Base-by-base conservation (phyloP, 30 jellyfish, hydroid and myxozoan species). In the Pseudorhiza aurosa region DNA sequence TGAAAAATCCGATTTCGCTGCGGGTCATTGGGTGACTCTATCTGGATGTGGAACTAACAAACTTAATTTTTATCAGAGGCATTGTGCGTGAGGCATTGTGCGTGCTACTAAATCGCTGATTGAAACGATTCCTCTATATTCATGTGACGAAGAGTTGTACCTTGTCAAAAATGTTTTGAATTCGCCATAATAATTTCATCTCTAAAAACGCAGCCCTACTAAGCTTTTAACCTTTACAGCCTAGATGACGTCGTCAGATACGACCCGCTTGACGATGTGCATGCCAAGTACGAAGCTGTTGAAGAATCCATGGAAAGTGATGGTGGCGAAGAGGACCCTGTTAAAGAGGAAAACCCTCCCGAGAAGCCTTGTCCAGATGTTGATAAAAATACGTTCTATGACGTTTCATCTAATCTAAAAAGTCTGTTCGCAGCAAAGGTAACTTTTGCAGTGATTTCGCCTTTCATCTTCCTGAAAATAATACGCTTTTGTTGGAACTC, bases 261-360 rank as follows among this genome's bases (percentile, higher is more conserved):
- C 59, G 97, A 90, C 35, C 97, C 97, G 4, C 53, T 73, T 1
- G 58, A 68, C 8, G 85, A 27, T 14, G 83, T 68, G 35, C 95
- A 90, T 59, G 65, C 72, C 6, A 26, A 68, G 69, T 83, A 74
- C 77, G 97, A 90, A 45, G 30, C 47, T 26, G 44, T 40, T 2
- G 53, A 24, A 28, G 75, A 62, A 36, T 14, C 49, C 11, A 19
- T 18, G 1, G 83, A 49, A 10, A 36, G 14, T 0, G 64, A 64
- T 36, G 42, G 24, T 5, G 68, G 35, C 15, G 47, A 22, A 35
- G 28, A 17, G 1, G 53, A 0, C 8, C 25, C 42, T 15, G 85
- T 19, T 8, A 55, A 15, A 7, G 56, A 72, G 9, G 88, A 58
- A 24, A 31, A 0, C 14, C n/a, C 36, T 53, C 5, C 27, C 18